Base-by-base conservation (phyloP, 2,797 vertebrate species). In the Erpetoichthys calabaricus region DNA sequence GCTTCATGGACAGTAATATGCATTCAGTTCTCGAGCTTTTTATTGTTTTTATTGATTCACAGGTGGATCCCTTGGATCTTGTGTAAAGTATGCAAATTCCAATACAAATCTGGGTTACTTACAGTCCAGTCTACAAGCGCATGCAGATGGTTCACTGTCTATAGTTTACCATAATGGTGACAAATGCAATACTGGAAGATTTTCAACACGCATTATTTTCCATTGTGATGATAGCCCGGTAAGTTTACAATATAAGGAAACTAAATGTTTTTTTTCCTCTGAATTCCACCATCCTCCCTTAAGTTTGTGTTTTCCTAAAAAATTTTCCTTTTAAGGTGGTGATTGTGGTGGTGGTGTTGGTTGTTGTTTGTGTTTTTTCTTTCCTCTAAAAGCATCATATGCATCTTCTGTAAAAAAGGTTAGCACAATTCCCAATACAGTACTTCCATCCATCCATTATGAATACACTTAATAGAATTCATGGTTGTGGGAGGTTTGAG, bases 141-240 rank as follows among this genome's bases (percentile, higher is more conserved):
- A 84, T 0, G 78, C 73, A 0, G 89, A 91, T 2, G 95, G 93
- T 3, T 86, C 91, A 3, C 77, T 98, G 72, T 94, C 82, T 65
- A 78, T 98, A 51, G 74, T 87, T 7, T 98, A 98, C 44, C 80
- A 85, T 70, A 92, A 87, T 8, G 94, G 95, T 1, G 94, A 94
- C 64, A 66, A 5, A 2, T 98, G 93, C 54, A 69, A 65, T 10
- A 63, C 66, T 2, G 76, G 79, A 9, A 88, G 51, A 55, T 94
- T 79, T 67, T 94, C 94, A 1, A 96, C 95, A 0, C 86, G 89
- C 60, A 89, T 98, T 60, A 86, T 87, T 57, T 83, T 98, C 47
- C 85, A 91, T 54, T 98, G 95, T 0, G 87, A 90, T 3, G 85
- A 93, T 68, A 82, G 76, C 3, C 80, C 75, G 6, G 94, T 98